Evolutionary conservation across 2,888 invertebrate species (phyloP).

Genomic region (Andrena dorsata): DNA sequence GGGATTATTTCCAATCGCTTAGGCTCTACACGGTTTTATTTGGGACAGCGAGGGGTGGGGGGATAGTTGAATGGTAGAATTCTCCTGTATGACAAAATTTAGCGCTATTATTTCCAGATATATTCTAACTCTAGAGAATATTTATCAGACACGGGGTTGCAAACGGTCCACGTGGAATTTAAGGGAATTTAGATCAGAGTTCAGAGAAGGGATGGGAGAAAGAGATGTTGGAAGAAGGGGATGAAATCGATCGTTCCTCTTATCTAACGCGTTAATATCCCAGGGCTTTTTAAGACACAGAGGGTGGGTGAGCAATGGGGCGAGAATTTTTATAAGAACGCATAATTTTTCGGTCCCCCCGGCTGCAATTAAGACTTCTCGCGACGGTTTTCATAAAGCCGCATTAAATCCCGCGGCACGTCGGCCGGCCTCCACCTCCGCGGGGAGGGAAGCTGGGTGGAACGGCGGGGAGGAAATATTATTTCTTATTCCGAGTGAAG

Average conservation of each 20-base stretch:
- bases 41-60: too few relatives aligned
- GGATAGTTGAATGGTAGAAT: too few relatives aligned
- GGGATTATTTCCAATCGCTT: too few relatives aligned
- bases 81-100: too few relatives aligned
- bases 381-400: conserved; percentile 82
- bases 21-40: too few relatives aligned
- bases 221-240: background rate
- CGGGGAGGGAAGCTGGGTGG: conserved; percentile 3
- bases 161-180: background rate
- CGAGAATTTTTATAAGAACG: conserved; percentile 62
- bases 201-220: background rate
- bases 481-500: conserved; percentile 79
- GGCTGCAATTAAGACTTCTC: conserved; percentile 83
- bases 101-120: too few relatives aligned
- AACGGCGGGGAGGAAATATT: conserved; percentile 75
- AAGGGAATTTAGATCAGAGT: background rate
- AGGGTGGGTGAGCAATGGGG: background rate
- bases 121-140: too few relatives aligned
- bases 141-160: background rate
- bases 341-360: conserved; percentile 75
- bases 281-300: background rate
- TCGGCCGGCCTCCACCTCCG: conserved; percentile 9
- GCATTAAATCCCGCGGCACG: conserved; percentile 79
- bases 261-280: conserved; percentile 29
- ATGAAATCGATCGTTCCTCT: conserved; percentile 37